A percentile compares a stretch with the other conserved stretches of the same genome.
Conservation (phyloP, 2,113 vertebrate species). For the Phaethornis superciliosus region DNA sequence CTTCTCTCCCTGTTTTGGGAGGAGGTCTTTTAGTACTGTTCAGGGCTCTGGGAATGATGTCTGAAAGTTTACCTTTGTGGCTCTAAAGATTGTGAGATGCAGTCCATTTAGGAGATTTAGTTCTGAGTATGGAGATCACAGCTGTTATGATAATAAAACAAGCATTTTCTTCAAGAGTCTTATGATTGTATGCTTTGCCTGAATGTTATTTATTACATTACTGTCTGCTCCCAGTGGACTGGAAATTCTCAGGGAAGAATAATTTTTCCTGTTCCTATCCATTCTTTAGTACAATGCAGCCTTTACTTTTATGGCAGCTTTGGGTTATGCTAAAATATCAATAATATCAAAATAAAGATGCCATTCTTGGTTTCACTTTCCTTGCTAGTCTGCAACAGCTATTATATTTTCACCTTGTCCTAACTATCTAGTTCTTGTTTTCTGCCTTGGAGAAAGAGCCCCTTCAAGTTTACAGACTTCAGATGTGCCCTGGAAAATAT, state of each 20-base stretch:
- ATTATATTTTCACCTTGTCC: background rate
- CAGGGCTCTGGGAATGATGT: background rate
- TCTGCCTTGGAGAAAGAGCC: background rate
- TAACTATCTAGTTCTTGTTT: background rate
- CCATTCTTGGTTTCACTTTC: background rate
- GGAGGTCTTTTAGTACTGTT: background rate
- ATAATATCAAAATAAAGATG: background rate
- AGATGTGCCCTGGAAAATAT: background rate
- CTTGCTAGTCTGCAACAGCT: background rate
- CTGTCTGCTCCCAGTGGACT: background rate
- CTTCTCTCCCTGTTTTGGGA: background rate
- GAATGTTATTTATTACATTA: background rate
- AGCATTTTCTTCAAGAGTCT: background rate
- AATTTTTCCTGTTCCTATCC: background rate
- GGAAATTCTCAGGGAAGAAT: background rate
- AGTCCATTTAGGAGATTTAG: background rate
- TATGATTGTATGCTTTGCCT: background rate
- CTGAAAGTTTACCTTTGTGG: background rate
- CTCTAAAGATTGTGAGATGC: background rate
- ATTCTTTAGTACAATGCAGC: background rate
- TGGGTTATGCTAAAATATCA: background rate
- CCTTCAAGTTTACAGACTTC: background rate
- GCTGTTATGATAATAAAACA: background rate
- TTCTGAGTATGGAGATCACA: background rate
- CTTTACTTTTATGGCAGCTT: background rate